Evolutionary conservation across 2,797 vertebrate species (phyloP).

Genomic region (Cryptoblepharus egeriae): DNA sequence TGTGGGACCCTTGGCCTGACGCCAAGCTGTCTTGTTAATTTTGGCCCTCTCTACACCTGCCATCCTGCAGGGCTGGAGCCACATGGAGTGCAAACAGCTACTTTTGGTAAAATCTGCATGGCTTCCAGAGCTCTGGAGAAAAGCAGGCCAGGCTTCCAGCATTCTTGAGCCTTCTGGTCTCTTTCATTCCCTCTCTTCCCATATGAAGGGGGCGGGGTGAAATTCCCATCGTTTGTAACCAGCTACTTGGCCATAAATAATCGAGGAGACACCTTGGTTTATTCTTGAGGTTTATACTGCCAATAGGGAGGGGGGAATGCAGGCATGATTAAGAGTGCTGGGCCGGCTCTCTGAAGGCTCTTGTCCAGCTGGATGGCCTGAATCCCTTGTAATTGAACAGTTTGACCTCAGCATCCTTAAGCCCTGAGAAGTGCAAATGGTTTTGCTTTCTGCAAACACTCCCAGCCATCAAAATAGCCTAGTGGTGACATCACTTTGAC

Average conservation of each 20-base stretch:
- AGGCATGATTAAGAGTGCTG: constrained; percentile 47
- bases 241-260: constrained; percentile 64
- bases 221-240: constrained; percentile 44
- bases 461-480: constrained; percentile 44
- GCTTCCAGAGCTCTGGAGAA: fast-evolving
- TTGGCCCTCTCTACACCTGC: not conserved
- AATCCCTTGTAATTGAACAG: not conserved
- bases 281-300: constrained; percentile 55
- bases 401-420: constrained; percentile 31
- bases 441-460: constrained; percentile 43
- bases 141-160: constrained; percentile 45
- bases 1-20: not conserved
- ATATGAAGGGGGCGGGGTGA: constrained; percentile 28
- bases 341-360: constrained; percentile 42
- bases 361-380: constrained; percentile 5
- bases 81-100: fast-evolving
- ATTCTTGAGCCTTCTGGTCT: constrained; percentile 39
- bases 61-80: fast-evolving
- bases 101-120: constrained; percentile 28
- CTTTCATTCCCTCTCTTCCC: not conserved
- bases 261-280: constrained; percentile 47
- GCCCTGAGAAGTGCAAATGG: constrained; percentile 11
- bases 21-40: not conserved
- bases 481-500: not conserved
- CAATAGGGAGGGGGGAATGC: constrained; percentile 24